These are phyloP conservation scores for Threskiornis aethiopicus DNA, from an alignment of 2,797 vertebrate genomes.

Conservation along the genomic window DNA sequence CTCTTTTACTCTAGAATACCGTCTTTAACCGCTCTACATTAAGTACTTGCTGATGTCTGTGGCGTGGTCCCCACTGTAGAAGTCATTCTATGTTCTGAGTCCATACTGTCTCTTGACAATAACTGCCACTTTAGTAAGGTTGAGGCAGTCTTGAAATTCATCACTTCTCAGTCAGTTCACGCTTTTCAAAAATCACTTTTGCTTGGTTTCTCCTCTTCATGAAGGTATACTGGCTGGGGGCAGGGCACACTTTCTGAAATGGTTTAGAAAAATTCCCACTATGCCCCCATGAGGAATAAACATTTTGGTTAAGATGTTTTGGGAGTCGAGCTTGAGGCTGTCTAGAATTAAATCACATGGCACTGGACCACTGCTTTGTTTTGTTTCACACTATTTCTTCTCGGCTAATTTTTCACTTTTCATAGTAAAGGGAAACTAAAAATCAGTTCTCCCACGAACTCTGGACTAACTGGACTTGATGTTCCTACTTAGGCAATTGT, in stretches of 20 bases:
- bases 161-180: neutral
- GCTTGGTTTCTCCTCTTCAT: neutral
- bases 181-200: neutral
- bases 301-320: neutral
- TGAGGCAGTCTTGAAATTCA: neutral
- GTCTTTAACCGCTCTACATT: neutral
- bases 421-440: neutral
- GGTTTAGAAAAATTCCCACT: neutral
- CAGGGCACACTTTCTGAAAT: neutral
- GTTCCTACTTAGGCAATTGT: neutral
- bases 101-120: neutral
- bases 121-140: neutral
- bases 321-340: neutral
- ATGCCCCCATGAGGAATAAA: neutral
- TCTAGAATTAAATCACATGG: neutral
- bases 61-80: fast-evolving
- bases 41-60: neutral
- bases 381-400: neutral
- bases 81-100: neutral
- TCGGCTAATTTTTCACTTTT: neutral
- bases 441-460: neutral
- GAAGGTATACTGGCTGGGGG: neutral
- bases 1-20: neutral
- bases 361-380: neutral
- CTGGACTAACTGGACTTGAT: neutral